phyloP scores from a whole-genome alignment of 1,140 invertebrate genomes.

The Leptopilina boulardi region DNA sequence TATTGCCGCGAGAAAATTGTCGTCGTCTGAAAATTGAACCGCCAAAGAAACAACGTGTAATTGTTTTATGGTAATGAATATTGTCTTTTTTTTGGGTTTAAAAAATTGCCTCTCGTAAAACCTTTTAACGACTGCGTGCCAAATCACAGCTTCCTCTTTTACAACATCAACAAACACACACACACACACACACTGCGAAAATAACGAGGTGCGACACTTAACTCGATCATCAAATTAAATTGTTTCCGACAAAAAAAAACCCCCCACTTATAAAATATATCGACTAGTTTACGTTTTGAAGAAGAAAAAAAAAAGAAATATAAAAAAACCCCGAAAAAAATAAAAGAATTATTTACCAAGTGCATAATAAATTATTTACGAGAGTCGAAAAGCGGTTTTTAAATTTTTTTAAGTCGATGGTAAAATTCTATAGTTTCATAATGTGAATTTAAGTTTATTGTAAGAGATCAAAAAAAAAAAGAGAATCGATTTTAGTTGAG shows the following conservation, averaged over 20 bases:
- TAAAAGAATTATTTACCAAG: background rate
- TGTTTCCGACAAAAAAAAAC: constrained; percentile 2
- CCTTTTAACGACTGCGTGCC: constrained; percentile 42
- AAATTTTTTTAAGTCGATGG: too few species aligned
- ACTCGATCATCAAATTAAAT: constrained; percentile 14
- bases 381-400: too few species aligned
- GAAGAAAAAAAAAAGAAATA: background rate
- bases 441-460: too few species aligned
- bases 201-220: constrained; percentile 12
- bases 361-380: too few species aligned
- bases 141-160: constrained; percentile 34
- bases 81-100: constrained; percentile 57
- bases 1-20: background rate
- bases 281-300: background rate
- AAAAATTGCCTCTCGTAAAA: constrained; percentile 51
- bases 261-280: background rate
- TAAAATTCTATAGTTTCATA: too few species aligned
- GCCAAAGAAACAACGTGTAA: constrained; percentile 53
- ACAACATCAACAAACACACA: too few species aligned
- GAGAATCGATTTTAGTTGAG: too few species aligned
- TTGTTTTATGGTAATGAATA: constrained; percentile 63
- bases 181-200: background rate
- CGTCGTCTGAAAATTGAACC: constrained; percentile 40
- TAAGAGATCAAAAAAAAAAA: too few species aligned
- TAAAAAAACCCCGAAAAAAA: background rate